Base-by-base conservation (phyloP, 2,888 invertebrate genomes). In the Synergus umbraculus region DNA sequence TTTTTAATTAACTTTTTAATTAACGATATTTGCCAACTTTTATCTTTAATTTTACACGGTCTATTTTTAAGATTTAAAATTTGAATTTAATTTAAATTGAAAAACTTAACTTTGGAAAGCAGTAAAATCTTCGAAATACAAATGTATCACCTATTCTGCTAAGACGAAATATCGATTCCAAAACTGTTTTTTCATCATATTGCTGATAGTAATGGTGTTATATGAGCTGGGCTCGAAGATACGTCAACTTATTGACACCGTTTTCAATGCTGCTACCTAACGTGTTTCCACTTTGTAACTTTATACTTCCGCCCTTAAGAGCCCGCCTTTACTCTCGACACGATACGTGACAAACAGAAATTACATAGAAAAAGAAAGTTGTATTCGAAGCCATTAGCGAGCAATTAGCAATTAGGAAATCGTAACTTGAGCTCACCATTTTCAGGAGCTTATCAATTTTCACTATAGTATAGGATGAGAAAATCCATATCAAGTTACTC, bases 301-400 rank as follows among this genome's bases (percentile, higher is more conserved):
- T 37, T 29, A 73, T 49, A 54, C 54, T 29, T 73, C 73, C 63
- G 63, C 29, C 5, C 54, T 73, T 73, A 12, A 54, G 73, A 73
- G 54, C 73, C 29, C 7, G 29, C 9, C 29, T 15, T 69, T 29
- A 8, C 18, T 22, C 65, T 65, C 8, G 13, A 65, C 37, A n/a
- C 0, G 9, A 41, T n/a, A 10, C n/a, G 8, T 29, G 37, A 54
- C 54, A 54, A 37, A n/a, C 54, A 73, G n/a, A 73, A 41, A 73
- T 73, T 37, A 10, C 4, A 12, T n/a, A 2, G 44, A 41, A 77
- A 81, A 60, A 76, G 78, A 78, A 78, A 82, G 66, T 78, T 78
- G 76, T 81, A 85, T 86, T 83, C 81, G 78, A 80, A 77, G 84
- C 83, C 83, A 85, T 85, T 85, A 85, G 84, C 82, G 81, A 85